A percentile compares a stretch with the other conserved stretches of the same genome.
These are phyloP conservation scores for Pseudobourletiella spinata DNA, from an alignment of 1,140 invertebrate species.

Conservation along the genomic window DNA sequence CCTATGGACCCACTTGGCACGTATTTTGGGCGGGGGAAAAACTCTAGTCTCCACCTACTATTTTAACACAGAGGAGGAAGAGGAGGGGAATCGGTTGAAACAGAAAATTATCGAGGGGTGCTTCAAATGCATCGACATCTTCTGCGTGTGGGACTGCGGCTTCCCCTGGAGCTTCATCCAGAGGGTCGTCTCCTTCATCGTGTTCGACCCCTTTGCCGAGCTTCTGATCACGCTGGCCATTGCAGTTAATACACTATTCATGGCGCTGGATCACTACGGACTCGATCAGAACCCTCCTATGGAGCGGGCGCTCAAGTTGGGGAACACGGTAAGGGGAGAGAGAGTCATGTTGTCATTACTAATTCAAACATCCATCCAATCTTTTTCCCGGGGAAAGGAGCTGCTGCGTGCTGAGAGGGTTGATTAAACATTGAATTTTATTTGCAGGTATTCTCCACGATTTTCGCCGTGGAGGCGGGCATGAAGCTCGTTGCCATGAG, in stretches of 20 bases:
- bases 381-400: too few relatives aligned
- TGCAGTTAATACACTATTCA: conserved; percentile 94
- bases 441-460: conserved; percentile 91
- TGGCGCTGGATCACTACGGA: conserved; percentile 88
- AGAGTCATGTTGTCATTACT: too few relatives aligned
- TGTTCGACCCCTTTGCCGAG: conserved; percentile 97
- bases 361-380: too few relatives aligned
- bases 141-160: conserved; percentile 97
- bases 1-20: neutral
- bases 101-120: conserved; percentile 63
- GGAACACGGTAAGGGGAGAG: conserved; percentile 37
- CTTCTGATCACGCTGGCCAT: conserved; percentile 97
- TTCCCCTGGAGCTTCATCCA: conserved; percentile 82
- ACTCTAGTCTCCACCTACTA: conserved; percentile 76
- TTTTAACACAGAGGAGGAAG: conserved; percentile 85
- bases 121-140: conserved; percentile 74
- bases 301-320: conserved; percentile 42
- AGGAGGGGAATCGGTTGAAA: conserved; percentile 71
- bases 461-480: conserved; percentile 92
- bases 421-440: too few relatives aligned
- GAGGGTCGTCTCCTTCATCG: conserved; percentile 78
- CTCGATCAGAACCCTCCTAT: conserved; percentile 37
- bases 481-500: conserved; percentile 94
- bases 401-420: too few relatives aligned
- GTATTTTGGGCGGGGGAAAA: neutral